Evolutionary conservation across 2,888 invertebrate species (phyloP), one percentile per base, ranked within the genome.

Genomic region (Acanthosepion pharaonis): DNA sequence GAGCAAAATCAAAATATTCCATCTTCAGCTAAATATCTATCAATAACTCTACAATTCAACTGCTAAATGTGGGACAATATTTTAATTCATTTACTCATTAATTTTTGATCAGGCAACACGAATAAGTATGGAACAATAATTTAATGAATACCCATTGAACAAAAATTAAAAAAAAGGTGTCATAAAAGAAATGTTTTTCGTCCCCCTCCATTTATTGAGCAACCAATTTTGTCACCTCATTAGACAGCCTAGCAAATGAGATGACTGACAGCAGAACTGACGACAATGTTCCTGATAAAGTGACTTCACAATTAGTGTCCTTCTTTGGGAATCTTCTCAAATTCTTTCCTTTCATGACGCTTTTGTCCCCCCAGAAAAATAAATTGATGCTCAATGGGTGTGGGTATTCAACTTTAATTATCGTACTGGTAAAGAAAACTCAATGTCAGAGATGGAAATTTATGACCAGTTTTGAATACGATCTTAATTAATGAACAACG

Each of bases 301-400:
- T 78, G 78, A n/a, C 78, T 78, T 78, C 78, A 78, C 78, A 78
- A 78, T 78, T 78, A 78, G 78, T n/a, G 78, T 78, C 78, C 78
- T 78, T 78, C 78, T 78, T 33, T 78, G n/a, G 78, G 78, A 78
- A 78, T 18, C n/a, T 78, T 23, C 78, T 33, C n/a, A 78, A 78
- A 78, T 78, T 78, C 78, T 78, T 78, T 78, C 78, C 78, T 78
- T 78, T 33, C 18, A 33, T 15, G 78, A 78, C 18, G 8, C n/a
- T n/a, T 78, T 78, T 78, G n/a, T 78, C 15, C 15, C 78, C 78
- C 15, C n/a, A 78, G 78, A 78, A 78, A 78, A 78, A 78, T 78
- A 78, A 78, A 78, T 78, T 78, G 78, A 33, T 33, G 33, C 33
- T 78, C 78, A 5, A 78, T 78, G 11, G 33, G n/a, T n/a, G 78